phyloP scores from a whole-genome alignment of 2,797 vertebrate species.

The Acrossocheilus wenchowensis region DNA sequence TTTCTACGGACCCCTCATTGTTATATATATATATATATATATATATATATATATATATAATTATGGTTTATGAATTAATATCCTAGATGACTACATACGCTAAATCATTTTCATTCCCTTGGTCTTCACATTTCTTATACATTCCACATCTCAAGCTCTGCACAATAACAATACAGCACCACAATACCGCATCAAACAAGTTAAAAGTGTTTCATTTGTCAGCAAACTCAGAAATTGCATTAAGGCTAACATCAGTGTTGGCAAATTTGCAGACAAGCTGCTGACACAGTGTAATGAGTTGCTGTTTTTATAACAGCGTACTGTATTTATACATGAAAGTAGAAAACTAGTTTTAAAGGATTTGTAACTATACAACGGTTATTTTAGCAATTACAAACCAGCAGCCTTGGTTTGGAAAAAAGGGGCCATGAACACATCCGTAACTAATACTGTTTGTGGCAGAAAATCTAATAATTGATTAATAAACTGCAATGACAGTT shows the following conservation, averaged over 20 bases:
- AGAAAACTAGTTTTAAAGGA: background rate
- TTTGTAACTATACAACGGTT: background rate
- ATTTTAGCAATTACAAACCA: background rate
- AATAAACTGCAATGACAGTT: background rate
- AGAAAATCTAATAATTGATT: no score
- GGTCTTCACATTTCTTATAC: background rate
- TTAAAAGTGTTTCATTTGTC: background rate
- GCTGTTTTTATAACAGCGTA: background rate
- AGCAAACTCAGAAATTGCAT: constrained; percentile 3
- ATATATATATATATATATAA: background rate
- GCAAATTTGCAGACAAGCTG: constrained; percentile 6
- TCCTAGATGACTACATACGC: background rate
- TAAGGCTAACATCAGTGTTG: background rate
- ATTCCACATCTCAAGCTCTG: background rate
- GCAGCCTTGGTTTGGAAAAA: background rate
- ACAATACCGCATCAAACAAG: background rate
- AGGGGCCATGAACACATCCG: background rate
- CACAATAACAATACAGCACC: background rate
- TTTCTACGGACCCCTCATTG: background rate
- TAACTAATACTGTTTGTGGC: background rate
- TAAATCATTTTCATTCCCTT: background rate
- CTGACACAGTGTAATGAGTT: background rate
- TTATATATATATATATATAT: background rate
- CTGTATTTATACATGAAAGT: background rate
- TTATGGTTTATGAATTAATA: background rate